phyloP scores from a whole-genome alignment of 1,140 invertebrate species.

The Cephus cinctus region DNA sequence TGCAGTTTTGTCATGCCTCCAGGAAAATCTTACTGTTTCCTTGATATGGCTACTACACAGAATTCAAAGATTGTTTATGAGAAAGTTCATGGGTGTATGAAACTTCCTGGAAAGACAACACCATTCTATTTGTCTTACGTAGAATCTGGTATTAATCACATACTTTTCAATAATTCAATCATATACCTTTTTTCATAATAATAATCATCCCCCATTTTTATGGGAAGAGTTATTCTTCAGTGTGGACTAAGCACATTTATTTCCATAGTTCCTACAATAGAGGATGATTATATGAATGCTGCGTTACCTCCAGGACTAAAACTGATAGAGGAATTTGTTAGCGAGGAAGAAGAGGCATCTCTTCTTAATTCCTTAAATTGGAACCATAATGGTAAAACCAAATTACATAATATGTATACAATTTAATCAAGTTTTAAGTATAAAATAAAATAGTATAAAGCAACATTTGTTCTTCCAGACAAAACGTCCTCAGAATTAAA shows the following conservation, averaged over 20 bases:
- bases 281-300: conserved; percentile 30
- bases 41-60: conserved; percentile 57
- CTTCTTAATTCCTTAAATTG: conserved; percentile 67
- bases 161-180: conserved; percentile 5
- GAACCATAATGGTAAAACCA: conserved; percentile 42
- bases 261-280: conserved; percentile 46
- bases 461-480: conserved; percentile 22
- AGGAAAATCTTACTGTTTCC: conserved; percentile 75
- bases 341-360: conserved; percentile 66
- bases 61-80: conserved; percentile 57
- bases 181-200: conserved; percentile 10
- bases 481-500: conserved; percentile 63
- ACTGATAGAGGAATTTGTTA: conserved; percentile 74
- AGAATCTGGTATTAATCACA: conserved; percentile 50
- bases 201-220: background rate
- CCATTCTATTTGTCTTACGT: conserved; percentile 68
- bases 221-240: no score
- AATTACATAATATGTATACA: conserved; percentile 12
- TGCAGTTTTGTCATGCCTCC: conserved; percentile 65
- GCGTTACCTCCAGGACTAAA: conserved; percentile 69
- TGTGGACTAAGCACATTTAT: conserved; percentile 1
- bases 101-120: conserved; percentile 56
- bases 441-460: background rate
- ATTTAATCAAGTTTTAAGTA: conserved; percentile 5
- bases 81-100: conserved; percentile 57